These are phyloP conservation scores for Melanophora roralis DNA, from an alignment of 2,888 invertebrate species.

Conservation along the genomic window DNA sequence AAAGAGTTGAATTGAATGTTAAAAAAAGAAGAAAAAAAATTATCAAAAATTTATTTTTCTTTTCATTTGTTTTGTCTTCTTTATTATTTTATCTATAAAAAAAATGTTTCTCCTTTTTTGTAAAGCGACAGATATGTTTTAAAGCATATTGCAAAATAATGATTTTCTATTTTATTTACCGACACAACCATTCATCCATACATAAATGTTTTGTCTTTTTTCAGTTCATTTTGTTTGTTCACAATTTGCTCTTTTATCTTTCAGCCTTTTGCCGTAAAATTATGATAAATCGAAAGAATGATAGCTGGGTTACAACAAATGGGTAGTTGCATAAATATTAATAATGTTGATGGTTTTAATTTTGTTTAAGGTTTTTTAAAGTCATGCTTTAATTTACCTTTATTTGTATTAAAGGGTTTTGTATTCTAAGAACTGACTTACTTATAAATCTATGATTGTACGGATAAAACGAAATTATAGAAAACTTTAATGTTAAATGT, in stretches of 20 bases:
- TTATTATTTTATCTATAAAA: conserved; percentile 14
- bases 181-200: background rate
- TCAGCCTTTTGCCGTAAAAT: background rate
- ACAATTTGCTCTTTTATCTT: conserved; percentile 8
- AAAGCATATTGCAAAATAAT: conserved; percentile 11
- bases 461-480: no score
- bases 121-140: no score
- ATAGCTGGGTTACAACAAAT: conserved; percentile 19
- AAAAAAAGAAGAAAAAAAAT: conserved; percentile 33
- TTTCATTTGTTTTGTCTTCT: background rate
- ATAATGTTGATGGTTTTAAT: background rate
- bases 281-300: no score
- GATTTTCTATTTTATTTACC: background rate
- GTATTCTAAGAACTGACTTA: no score
- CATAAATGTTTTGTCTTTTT: background rate
- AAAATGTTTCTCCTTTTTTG: no score
- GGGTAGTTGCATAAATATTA: background rate
- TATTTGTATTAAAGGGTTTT: no score
- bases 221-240: background rate
- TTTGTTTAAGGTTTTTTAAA: no score
- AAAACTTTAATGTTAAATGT: no score
- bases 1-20: conserved; percentile 36
- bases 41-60: background rate
- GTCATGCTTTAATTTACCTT: no score
- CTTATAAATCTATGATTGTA: no score